Conservation (phyloP, 2,113 vertebrate genomes). For the Sinocyclocheilus anophthalmus region DNA sequence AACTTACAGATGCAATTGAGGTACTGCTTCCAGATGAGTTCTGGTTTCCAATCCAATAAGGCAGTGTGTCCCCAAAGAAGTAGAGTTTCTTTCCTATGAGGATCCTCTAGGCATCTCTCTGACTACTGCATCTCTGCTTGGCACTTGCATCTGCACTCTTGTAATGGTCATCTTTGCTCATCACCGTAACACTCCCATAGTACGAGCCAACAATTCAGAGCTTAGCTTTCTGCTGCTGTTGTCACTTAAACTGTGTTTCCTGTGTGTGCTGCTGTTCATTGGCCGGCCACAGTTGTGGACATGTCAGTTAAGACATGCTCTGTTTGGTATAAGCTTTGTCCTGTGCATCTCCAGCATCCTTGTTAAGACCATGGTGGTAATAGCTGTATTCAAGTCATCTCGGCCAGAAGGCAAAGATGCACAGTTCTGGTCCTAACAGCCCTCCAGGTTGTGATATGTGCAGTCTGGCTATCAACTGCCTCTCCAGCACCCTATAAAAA, state of each 20-base stretch:
- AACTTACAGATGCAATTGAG: neutral
- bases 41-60: conserved; percentile 22
- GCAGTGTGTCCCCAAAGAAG: conserved; percentile 13
- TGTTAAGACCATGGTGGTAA: neutral
- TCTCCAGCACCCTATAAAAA: neutral
- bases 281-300: neutral
- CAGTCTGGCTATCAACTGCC: conserved; percentile 1
- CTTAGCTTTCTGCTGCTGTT: neutral
- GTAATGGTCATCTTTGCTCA: neutral
- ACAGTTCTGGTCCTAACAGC: neutral
- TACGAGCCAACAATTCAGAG: neutral
- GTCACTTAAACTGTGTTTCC: neutral
- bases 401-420: neutral
- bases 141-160: neutral
- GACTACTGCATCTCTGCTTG: conserved; percentile 4
- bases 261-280: neutral
- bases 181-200: neutral
- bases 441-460: neutral
- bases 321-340: neutral
- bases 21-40: conserved; percentile 20
- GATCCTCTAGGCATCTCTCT: conserved; percentile 29
- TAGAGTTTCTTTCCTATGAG: conserved; percentile 21
- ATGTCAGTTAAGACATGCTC: neutral
- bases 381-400: neutral
- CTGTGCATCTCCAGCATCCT: neutral